A percentile compares a stretch with the other conserved stretches of the same genome.
Evolutionary conservation across 2,888 invertebrate species (phyloP).

Genomic region (Globia sparganii): DNA sequence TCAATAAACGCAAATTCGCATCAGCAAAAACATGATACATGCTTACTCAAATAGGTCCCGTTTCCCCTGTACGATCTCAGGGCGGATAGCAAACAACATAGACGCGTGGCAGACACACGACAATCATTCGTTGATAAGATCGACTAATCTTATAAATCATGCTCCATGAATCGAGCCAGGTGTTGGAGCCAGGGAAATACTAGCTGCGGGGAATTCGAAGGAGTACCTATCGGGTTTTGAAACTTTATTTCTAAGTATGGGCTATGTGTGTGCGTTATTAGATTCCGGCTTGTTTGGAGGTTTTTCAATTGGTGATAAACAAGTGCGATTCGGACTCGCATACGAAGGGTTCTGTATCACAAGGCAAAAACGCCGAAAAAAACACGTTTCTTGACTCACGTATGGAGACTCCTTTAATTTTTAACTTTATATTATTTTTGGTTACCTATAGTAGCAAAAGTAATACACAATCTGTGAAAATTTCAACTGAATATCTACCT

Average conservation of each 20-base stretch:
- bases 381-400: not conserved
- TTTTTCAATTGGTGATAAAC: not conserved
- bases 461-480: not conserved
- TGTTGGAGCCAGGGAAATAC: slow-evolving; percentile 45
- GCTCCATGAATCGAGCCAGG: slow-evolving; percentile 39
- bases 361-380: not conserved
- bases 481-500: not conserved
- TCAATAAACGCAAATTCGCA: slow-evolving; percentile 41
- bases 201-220: slow-evolving; percentile 19
- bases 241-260: slow-evolving; percentile 8
- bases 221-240: not conserved
- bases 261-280: slow-evolving; percentile 11
- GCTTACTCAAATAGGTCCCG: slow-evolving; percentile 28
- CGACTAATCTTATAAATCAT: slow-evolving; percentile 67
- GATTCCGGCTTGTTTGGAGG: not conserved
- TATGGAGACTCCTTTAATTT: not conserved
- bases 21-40: slow-evolving; percentile 26
- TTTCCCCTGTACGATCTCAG: slow-evolving; percentile 48
- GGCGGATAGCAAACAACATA: slow-evolving; percentile 64
- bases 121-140: slow-evolving; percentile 59
- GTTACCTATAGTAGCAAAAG: not conserved
- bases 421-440: not conserved
- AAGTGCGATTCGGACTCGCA: not conserved
- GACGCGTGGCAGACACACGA: slow-evolving; percentile 55
- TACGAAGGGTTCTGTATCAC: not conserved